phyloP scores from a whole-genome alignment of 2,797 vertebrate species.

The Megaceryle alcyon region DNA sequence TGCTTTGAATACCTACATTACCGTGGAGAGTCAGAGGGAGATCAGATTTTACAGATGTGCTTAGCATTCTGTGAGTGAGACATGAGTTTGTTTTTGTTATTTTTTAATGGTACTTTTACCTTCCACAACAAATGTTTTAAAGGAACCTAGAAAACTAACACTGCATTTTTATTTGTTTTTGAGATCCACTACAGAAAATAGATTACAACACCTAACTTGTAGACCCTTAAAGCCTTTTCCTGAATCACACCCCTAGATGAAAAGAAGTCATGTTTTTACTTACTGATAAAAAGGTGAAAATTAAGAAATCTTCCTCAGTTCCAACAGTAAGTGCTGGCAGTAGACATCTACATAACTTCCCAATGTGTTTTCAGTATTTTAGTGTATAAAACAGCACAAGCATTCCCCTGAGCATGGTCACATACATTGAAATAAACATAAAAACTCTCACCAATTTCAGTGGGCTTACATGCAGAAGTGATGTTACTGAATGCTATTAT shows the following conservation, averaged over 20 bases:
- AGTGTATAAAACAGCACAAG: neutral
- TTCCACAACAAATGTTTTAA: neutral
- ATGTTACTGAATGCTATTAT: neutral
- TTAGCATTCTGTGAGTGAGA: neutral
- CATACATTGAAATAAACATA: neutral
- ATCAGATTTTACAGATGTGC: neutral
- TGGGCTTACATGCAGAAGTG: neutral
- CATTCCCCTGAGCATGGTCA: neutral
- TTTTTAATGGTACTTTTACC: neutral
- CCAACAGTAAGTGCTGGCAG: neutral
- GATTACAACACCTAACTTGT: neutral
- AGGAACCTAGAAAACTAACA: neutral
- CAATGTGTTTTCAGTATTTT: neutral
- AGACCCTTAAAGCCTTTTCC: neutral
- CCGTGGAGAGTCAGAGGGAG: neutral
- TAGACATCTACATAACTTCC: neutral
- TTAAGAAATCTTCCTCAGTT: neutral
- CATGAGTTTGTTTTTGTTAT: neutral
- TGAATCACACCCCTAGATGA: neutral
- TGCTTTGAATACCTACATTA: neutral
- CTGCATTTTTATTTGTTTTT: neutral
- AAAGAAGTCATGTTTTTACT: neutral
- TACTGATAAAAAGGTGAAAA: neutral
- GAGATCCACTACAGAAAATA: neutral
- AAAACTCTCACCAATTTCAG: neutral